Percentiles rank a stretch among this genome's conserved stretches.
These are phyloP conservation scores for Pygmarrhopalites habei DNA, from an alignment of 1,140 invertebrate genomes.

Conservation along the genomic window DNA sequence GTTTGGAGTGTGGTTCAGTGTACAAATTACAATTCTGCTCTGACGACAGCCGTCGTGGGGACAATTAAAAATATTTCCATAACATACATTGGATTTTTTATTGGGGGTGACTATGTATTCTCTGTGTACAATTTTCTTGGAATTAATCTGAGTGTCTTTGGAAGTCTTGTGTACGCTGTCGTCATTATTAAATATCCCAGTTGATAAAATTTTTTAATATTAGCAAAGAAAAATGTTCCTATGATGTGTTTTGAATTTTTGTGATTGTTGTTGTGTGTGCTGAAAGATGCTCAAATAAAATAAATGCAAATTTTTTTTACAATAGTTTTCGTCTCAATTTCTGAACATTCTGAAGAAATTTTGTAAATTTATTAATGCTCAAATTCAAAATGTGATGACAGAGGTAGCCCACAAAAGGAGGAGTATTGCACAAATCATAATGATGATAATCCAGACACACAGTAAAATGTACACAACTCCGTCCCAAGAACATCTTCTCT, in stretches of 20 bases:
- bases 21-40: slow-evolving; percentile 90
- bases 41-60: slow-evolving; percentile 97
- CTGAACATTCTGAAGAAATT: too few species aligned
- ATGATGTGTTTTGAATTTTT: too few species aligned
- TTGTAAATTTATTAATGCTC: too few species aligned
- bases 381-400: not conserved
- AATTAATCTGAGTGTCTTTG: slow-evolving; percentile 79
- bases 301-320: too few species aligned
- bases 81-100: slow-evolving; percentile 93
- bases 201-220: too few species aligned
- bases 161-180: slow-evolving; percentile 70
- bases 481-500: not conserved
- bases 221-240: too few species aligned
- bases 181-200: too few species aligned
- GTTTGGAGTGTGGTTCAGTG: slow-evolving; percentile 93
- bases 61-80: slow-evolving; percentile 90
- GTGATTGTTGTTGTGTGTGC: too few species aligned
- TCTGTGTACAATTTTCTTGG: slow-evolving; percentile 88
- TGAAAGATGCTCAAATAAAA: too few species aligned
- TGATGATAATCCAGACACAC: not conserved
- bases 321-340: too few species aligned
- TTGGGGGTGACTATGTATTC: slow-evolving; percentile 95
- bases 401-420: not conserved
- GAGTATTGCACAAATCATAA: not conserved
- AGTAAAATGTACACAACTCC: not conserved